These are phyloP conservation scores for Monochamus alternatus DNA, from an alignment of 2,888 invertebrate species.

Conservation along the genomic window DNA sequence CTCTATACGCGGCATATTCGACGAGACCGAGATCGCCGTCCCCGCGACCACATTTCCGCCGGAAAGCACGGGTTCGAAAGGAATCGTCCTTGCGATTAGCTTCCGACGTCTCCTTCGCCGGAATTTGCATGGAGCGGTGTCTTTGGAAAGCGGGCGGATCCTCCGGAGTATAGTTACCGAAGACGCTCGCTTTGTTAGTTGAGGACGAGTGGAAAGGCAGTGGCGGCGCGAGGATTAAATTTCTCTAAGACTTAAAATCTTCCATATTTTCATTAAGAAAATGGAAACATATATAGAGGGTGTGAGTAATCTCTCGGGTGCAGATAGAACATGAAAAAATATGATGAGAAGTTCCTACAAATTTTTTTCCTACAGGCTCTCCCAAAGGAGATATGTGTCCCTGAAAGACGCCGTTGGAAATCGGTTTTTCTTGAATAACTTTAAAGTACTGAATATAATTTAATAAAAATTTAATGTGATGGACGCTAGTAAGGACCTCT, in stretches of 20 bases:
- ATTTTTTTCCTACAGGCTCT: no score
- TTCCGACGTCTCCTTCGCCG: conserved; percentile 30
- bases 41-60: background rate
- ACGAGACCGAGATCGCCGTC: conserved; percentile 12
- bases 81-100: conserved; percentile 14
- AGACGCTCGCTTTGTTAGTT: conserved; percentile 22
- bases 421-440: no score
- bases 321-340: no score
- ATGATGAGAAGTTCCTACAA: no score
- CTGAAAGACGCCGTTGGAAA: no score
- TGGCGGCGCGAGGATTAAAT: background rate
- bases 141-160: conserved; percentile 39
- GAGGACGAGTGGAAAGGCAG: conserved; percentile 21
- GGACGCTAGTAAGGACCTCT: no score
- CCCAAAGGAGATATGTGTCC: no score
- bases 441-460: no score
- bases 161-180: conserved; percentile 43
- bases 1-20: background rate
- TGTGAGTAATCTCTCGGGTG: no score
- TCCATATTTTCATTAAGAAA: no score
- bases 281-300: background rate
- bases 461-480: no score
- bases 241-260: no score
- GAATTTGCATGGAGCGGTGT: conserved; percentile 49
- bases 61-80: conserved; percentile 3